Percentiles rank a stretch among this genome's conserved stretches.
These are phyloP conservation scores for Falco berigora DNA, from an alignment of 2,797 vertebrate genomes.

Conservation along the genomic window DNA sequence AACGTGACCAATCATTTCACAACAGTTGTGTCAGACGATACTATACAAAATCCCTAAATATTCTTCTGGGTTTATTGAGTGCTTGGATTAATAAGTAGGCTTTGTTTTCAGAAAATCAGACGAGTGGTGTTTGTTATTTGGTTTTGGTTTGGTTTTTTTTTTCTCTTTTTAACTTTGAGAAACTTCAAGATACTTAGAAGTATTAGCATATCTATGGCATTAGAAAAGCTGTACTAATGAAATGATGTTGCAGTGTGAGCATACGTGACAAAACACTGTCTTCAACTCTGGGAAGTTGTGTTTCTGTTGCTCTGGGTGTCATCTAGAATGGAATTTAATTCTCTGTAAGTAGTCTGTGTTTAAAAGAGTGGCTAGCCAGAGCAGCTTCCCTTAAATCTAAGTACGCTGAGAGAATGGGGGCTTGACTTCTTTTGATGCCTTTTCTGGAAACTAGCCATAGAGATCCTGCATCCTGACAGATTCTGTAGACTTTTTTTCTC, in stretches of 20 bases:
- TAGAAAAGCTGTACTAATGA: not conserved
- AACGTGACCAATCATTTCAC: not conserved
- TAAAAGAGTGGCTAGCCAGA: not conserved
- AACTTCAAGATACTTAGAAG: not conserved
- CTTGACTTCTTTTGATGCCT: not conserved
- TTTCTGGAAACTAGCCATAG: not conserved
- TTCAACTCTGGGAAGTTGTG: not conserved
- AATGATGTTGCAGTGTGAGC: not conserved
- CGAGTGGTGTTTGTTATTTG: not conserved
- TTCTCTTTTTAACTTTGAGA: not conserved
- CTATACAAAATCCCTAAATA: not conserved
- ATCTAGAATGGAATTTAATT: not conserved
- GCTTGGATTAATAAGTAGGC: not conserved
- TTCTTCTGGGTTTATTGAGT: not conserved
- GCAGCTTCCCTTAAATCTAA: not conserved
- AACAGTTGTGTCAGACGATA: not conserved
- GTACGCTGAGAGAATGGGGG: not conserved
- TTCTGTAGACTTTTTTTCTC: not conserved
- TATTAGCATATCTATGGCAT: not conserved
- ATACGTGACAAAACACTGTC: not conserved
- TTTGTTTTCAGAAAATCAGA: not conserved
- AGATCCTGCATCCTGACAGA: not conserved
- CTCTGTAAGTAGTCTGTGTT: not conserved
- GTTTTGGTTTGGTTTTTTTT: not conserved
- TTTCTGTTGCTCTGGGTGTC: not conserved